These are phyloP conservation scores for Kryphioiulus occultus DNA, from an alignment of 2,888 invertebrate species.

Conservation along the genomic window DNA sequence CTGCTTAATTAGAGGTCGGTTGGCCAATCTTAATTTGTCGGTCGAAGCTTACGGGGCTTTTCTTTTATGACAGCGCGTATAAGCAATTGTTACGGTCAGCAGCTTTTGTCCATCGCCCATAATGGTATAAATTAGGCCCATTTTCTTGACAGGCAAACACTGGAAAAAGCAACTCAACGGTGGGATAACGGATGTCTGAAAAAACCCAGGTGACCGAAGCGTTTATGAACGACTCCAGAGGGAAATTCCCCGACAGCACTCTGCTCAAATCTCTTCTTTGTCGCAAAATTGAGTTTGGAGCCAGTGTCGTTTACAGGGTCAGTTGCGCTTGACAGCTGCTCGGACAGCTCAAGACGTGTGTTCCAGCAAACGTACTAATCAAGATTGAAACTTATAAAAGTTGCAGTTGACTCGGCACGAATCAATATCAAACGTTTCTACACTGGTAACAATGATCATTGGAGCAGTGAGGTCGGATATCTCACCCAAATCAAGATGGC, in stretches of 20 bases:
- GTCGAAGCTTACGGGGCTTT: background rate
- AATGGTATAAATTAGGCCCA: background rate
- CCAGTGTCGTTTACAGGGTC: background rate
- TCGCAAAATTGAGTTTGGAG: background rate
- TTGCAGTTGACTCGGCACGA: too few relatives aligned
- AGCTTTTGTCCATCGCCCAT: background rate
- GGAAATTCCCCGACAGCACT: background rate
- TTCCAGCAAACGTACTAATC: too few relatives aligned
- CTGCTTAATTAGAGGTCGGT: background rate
- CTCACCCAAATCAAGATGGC: background rate
- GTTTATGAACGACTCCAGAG: constrained; percentile 3
- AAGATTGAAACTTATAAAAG: too few relatives aligned
- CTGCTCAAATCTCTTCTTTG: background rate
- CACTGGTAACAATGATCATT: too few relatives aligned
- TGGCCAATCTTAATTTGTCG: background rate
- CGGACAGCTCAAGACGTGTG: too few relatives aligned
- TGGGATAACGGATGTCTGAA: background rate
- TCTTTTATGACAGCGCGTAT: background rate
- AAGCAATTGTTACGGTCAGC: background rate
- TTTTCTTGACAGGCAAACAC: background rate
- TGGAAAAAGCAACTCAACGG: background rate
- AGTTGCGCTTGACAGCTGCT: background rate
- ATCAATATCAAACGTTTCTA: too few relatives aligned
- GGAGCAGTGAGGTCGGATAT: too few relatives aligned
- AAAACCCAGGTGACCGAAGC: background rate